Conservation (phyloP, 2,888 invertebrate species). For the Lamellibrachia satsuma region DNA sequence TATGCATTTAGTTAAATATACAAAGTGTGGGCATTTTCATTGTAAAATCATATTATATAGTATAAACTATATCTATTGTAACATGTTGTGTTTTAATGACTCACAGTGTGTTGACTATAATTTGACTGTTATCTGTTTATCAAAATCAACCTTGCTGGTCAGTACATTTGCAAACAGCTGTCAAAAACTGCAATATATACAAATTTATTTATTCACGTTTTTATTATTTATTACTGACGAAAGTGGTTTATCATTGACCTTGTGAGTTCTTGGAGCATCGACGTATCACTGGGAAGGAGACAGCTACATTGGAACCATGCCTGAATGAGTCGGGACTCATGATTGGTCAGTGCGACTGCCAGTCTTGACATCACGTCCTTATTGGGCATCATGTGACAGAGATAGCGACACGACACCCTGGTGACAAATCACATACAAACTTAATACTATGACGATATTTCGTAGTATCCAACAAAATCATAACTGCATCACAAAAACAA, state of each 20-base stretch:
- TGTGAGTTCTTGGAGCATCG: slow-evolving; percentile 7
- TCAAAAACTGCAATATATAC: too few species aligned
- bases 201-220: background rate
- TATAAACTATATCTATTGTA: too few species aligned
- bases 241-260: background rate
- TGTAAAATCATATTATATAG: too few species aligned
- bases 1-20: background rate
- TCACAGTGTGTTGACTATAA: too few species aligned
- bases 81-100: too few species aligned
- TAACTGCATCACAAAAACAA: too few species aligned
- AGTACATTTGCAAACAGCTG: too few species aligned
- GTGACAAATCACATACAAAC: slow-evolving; percentile 17
- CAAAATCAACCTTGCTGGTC: too few species aligned
- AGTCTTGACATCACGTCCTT: slow-evolving; percentile 40
- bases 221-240: background rate
- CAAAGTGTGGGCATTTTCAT: too few species aligned
- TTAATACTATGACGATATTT: background rate
- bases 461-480: too few species aligned
- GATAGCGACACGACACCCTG: slow-evolving; percentile 52
- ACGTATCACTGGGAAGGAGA: background rate
- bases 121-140: too few species aligned
- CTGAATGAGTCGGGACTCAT: slow-evolving; percentile 46
- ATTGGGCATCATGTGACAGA: slow-evolving; percentile 49
- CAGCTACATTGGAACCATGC: slow-evolving; percentile 47
- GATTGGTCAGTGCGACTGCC: slow-evolving; percentile 31